Base-by-base conservation (phyloP, 2,888 invertebrate genomes). In the Agriopis leucophaearia region DNA sequence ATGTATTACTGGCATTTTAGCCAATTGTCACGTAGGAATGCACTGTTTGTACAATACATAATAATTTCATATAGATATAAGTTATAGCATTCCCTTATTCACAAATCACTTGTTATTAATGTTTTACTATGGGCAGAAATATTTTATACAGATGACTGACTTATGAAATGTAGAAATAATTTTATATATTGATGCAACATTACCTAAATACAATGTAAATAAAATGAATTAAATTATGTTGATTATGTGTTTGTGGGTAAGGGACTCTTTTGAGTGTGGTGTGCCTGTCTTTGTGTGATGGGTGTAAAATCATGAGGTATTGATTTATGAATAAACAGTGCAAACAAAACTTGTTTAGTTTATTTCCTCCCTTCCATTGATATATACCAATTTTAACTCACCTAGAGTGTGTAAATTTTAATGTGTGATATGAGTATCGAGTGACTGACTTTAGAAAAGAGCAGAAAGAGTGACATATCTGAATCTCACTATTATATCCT, bases 151-250 rank as follows among this genome's bases (percentile, higher is more conserved):
- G 78, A 78, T 79, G 82, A 82, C 79, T 84, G 81, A 81, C 61
- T 70, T 76, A 60, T 18, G 54, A 48, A 70, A 74, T 71, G 70
- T 73, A 71, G 66, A 55, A 55, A 59, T 74, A 71, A 72, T 72
- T 73, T 73, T 79, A 75, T 77, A 80, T 54, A 66, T 9, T 67
- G 75, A 78, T 80, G 78, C 74, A 78, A 85, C 80, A 87, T 85
- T 88, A 63, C 54, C 35, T 47, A n/a, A n/a, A n/a, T n/a, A 87
- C 85, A 88, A 88, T 90, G 90, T 92, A 90, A 87, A 90, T 90
- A 91, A 84, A 83, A 77, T 78, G 74, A 73, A 77, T 74, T 63
- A 78, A 81, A 83, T 81, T 83, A 81, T 81, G 78, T 77, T 73
- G 74, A 75, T 77, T 77, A 66, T 69, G 74, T 79, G 77, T 81